Evolutionary conservation across 2,113 vertebrate species (phyloP).

Genomic region (human (Homo sapiens)): DNA sequence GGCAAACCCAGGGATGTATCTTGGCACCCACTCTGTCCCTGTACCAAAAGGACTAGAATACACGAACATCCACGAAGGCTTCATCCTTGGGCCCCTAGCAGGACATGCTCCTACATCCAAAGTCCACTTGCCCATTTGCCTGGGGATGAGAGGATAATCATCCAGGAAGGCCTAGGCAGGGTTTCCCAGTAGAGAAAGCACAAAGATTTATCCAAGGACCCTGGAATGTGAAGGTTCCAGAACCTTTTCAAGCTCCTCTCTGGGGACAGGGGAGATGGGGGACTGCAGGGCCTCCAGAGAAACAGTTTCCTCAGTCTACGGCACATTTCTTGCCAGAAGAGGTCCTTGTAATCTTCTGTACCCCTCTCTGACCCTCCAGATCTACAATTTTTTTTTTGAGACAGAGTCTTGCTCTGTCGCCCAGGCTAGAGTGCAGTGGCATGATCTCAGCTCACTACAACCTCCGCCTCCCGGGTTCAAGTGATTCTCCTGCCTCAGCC

Average conservation of each 20-base stretch:
- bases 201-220: not conserved
- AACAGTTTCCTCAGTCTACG: not conserved
- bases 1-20: not conserved
- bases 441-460: too few species aligned
- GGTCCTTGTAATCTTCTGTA: not conserved
- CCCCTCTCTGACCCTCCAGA: not conserved
- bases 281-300: not conserved
- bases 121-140: not conserved
- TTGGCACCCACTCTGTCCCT: not conserved
- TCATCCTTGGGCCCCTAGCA: not conserved
- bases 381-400: not conserved
- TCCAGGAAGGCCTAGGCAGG: not conserved
- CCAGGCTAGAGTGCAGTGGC: too few species aligned
- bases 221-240: not conserved
- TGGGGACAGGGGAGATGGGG: not conserved
- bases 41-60: not conserved
- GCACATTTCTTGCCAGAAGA: slow-evolving; percentile 16
- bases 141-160: not conserved
- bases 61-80: not conserved
- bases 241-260: slow-evolving; percentile 8
- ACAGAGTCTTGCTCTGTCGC: too few species aligned
- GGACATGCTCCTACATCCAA: not conserved
- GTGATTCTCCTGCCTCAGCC: too few species aligned
- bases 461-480: too few species aligned
- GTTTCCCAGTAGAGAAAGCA: not conserved